Conservation (phyloP, 2,888 invertebrate genomes). For the Antheraea yamamai region DNA sequence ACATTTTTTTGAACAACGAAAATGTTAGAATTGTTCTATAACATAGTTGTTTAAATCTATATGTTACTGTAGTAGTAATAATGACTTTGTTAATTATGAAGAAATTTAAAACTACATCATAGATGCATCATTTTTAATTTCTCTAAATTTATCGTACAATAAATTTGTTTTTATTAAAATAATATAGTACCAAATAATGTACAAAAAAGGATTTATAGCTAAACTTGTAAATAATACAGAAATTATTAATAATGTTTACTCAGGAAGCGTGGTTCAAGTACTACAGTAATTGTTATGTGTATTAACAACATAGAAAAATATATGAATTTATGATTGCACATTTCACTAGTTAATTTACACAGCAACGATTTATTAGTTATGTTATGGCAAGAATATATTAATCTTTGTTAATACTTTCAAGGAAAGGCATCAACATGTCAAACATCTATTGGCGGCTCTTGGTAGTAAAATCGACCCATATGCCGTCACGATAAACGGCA, state of each 20-base stretch:
- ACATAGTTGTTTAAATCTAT: background rate
- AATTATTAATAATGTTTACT: background rate
- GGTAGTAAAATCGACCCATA: background rate
- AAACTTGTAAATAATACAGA: background rate
- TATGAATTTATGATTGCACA: background rate
- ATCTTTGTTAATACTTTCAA: background rate
- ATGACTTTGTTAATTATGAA: background rate
- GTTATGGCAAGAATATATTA: background rate
- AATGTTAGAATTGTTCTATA: background rate
- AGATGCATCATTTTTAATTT: background rate
- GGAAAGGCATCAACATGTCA: background rate
- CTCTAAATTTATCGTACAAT: background rate
- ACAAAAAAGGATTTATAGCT: background rate
- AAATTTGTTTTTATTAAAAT: background rate
- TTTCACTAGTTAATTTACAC: background rate
- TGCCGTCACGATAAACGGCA: too few relatives aligned
- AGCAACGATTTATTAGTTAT: background rate
- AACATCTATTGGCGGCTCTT: background rate
- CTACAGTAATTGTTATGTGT: background rate
- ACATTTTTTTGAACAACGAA: background rate
- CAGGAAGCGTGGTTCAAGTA: background rate
- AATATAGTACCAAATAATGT: background rate
- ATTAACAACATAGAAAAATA: background rate
- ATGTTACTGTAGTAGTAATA: background rate
- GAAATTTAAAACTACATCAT: background rate